Base-by-base conservation (phyloP, 1,140 invertebrate genomes). In the Bombus huntii region DNA sequence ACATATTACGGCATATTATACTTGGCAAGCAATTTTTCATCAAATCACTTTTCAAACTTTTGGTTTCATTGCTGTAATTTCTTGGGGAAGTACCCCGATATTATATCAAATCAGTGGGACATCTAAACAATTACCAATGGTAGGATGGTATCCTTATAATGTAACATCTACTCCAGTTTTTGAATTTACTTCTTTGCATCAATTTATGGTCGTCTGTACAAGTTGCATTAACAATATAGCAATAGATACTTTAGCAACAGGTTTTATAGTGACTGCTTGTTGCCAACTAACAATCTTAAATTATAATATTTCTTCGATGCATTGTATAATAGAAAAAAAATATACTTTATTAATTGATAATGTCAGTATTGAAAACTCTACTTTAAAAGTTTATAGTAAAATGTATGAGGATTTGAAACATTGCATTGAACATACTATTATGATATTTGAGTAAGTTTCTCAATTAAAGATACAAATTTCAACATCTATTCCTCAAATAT, bases 101-200 rank as follows among this genome's bases (percentile, higher is more conserved):
- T 22, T 78, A 3, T 59, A 90, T 66, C 22, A 88, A 3, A n/a
- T 92, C 9, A 70, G 77, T 31, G 86, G 83, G 53, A 57, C 82
- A 9, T 81, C 79, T 1, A 88, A 90, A 44, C 75, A 75, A 4
- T 75, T 93, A 37, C 89, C 92, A 1, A 82, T 93, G 53, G 88
- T 87, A 25, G 92, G 90, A 42, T 93, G 96, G 96, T 96, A 96
- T 70, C 96, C 96, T 5, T 96, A 95, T 82, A 93, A 96, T 80
- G 93, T 93, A 1, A 93, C 92, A 28, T 88, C 89, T 37, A 93
- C 95, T 0, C 96, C 96, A 42, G 94, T 94, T 0, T 96, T 95
- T 80, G 95, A 96, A 86, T 74, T 96, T 3, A 96, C 95, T 0
- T 95, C 94, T 57, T 31, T 82, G 0, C 94, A 96, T 87, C 96